Percentiles rank a stretch among this genome's conserved stretches.
Evolutionary conservation across 2,113 vertebrate genomes (phyloP).

Genomic region (Phyllostomus discolor): DNA sequence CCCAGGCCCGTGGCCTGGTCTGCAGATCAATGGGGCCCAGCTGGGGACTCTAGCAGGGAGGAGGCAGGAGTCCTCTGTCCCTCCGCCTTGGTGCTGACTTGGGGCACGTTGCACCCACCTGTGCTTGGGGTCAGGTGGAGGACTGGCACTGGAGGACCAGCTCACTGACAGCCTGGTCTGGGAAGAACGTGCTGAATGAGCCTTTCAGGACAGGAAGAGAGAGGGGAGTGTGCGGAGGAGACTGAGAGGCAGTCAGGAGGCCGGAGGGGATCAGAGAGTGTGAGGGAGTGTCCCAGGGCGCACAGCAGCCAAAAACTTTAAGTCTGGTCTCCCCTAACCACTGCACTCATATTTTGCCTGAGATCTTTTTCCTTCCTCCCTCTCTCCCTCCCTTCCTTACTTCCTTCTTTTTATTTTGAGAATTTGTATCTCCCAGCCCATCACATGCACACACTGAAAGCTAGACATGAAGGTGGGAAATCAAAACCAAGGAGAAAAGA

Average conservation of each 20-base stretch:
- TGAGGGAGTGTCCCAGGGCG: not conserved
- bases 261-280: not conserved
- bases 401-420: not conserved
- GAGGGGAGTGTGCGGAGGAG: not conserved
- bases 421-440: not conserved
- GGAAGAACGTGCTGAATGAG: not conserved
- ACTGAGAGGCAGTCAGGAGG: not conserved
- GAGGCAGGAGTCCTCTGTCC: not conserved
- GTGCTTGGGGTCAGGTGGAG: not conserved
- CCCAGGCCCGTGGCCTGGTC: not conserved
- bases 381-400: not conserved
- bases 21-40: not conserved
- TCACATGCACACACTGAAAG: not conserved
- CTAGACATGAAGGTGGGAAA: not conserved
- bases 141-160: not conserved
- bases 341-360: not conserved
- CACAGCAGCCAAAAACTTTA: not conserved
- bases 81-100: not conserved
- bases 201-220: not conserved
- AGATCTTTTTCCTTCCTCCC: not conserved
- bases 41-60: not conserved
- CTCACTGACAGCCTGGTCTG: not conserved
- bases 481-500: not conserved
- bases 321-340: not conserved
- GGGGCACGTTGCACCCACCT: accelerated